Conservation (phyloP, 2,797 vertebrate species). For the Diplodus puntazzo region DNA sequence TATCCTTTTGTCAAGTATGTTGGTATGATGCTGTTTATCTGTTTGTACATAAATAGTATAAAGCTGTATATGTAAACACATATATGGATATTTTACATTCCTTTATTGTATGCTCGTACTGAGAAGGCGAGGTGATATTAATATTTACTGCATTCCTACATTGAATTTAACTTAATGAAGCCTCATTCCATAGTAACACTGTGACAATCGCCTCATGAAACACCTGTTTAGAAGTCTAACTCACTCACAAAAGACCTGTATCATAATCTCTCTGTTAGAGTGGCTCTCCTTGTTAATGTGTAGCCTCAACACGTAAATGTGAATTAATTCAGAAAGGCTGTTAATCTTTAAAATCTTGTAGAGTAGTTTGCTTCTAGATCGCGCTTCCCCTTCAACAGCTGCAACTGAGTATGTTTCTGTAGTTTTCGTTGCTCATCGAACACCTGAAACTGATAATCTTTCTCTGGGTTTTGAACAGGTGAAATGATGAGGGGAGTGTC, state of each 20-base stretch:
- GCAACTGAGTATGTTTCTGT: slow-evolving; percentile 49
- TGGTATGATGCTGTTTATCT: slow-evolving; percentile 68
- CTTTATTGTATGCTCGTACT: slow-evolving; percentile 62
- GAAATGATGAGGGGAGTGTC: slow-evolving; percentile 22
- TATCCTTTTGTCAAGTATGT: slow-evolving; percentile 69
- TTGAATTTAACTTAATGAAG: slow-evolving; percentile 55
- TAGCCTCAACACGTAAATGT: slow-evolving; percentile 48
- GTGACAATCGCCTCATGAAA: slow-evolving; percentile 79
- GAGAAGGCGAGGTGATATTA: slow-evolving; percentile 46
- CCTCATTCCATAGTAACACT: slow-evolving; percentile 82
- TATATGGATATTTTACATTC: slow-evolving; percentile 81
- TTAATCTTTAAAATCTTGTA: slow-evolving; percentile 40
- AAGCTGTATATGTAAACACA: slow-evolving; percentile 78
- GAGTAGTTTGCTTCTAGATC: slow-evolving; percentile 56
- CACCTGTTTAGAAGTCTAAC: slow-evolving; percentile 42
- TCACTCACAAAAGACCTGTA: slow-evolving; percentile 22
- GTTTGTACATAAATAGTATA: slow-evolving; percentile 78
- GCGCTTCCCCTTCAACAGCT: slow-evolving; percentile 36
- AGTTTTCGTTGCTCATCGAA: slow-evolving; percentile 54
- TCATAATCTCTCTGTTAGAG: slow-evolving; percentile 55
- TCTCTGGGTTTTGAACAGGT: slow-evolving; percentile 24
- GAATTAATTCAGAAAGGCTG: slow-evolving; percentile 42
- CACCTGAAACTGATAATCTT: slow-evolving; percentile 23
- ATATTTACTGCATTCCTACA: slow-evolving; percentile 64
- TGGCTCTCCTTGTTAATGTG: slow-evolving; percentile 56